A percentile compares a stretch with the other conserved stretches of the same genome.
These are phyloP conservation scores for Agrochola lychnidis DNA, from an alignment of 2,888 invertebrate genomes.

Conservation along the genomic window DNA sequence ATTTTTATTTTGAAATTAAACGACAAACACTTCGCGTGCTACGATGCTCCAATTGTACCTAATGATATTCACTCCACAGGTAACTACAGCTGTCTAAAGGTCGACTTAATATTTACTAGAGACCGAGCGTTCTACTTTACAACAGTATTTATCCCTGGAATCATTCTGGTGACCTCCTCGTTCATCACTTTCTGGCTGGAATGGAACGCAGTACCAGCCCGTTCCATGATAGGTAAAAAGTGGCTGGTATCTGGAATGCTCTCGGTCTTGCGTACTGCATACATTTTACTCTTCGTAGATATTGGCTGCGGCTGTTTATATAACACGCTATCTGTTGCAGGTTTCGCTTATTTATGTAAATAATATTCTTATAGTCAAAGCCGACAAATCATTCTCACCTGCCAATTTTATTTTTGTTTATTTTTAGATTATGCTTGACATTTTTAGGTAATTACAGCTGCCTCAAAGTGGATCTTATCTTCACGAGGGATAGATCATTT, in stretches of 20 bases:
- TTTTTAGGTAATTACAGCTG: conserved; percentile 98
- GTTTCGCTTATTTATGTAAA: conserved; percentile 81
- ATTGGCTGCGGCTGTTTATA: conserved; percentile 86
- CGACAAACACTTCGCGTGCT: conserved; percentile 60
- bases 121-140: conserved; percentile 97
- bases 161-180: conserved; percentile 96
- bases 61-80: conserved; percentile 91
- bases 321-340: conserved; percentile 86
- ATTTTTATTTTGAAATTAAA: conserved; percentile 70
- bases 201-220: conserved; percentile 97
- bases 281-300: conserved; percentile 80
- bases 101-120: conserved; percentile 96
- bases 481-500: conserved; percentile 98
- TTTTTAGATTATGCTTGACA: conserved; percentile 86
- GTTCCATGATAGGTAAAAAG: conserved; percentile 96
- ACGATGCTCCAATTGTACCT: conserved; percentile 77
- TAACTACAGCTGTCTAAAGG: conserved; percentile 97
- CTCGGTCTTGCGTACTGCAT: conserved; percentile 84
- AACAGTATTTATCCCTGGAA: conserved; percentile 97
- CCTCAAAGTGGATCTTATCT: conserved; percentile 97
- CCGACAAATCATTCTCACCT: conserved; percentile 71
- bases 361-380: conserved; percentile 63
- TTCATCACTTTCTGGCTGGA: conserved; percentile 97
- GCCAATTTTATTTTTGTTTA: conserved; percentile 72
- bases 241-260: conserved; percentile 83